Base-by-base conservation (phyloP, 2,888 invertebrate species). In the Ptychoptera albimana region DNA sequence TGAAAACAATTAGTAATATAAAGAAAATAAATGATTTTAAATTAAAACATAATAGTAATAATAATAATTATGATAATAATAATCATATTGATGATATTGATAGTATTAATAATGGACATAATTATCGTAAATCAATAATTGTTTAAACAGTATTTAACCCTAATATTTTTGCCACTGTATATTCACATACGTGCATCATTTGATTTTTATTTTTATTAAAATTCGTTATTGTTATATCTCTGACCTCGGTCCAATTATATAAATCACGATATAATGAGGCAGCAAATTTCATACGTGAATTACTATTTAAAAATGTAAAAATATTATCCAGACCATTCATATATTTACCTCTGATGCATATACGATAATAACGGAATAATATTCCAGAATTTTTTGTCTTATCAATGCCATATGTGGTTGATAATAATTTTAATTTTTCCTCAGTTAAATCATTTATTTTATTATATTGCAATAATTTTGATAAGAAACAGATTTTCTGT, bases 251-350 rank as follows among this genome's bases (percentile, higher is more conserved):
- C 92, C 91, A 92, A 1, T 68, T 71, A 53, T 79, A 84, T 46
- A 92, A 68, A 57, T 87, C 88, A 48, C 85, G 77, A 64, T 89
- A 93, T 40, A 94, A 70, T 2, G 93, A 91, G 31, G 88, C 72
- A 2, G 86, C 81, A 65, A 78, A 94, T 63, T 94, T 94, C 85
- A 93, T 86, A 44, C 94, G 74, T 32, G 93, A 93, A 57, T 86
- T 80, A 13, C 75, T 73, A 51, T 83, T 86, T 8, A 88, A 76
- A 69, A 93, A 92, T 14, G 74, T 60, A 45, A 93, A 67, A 1
- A 81, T 80, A 12, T 74, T 70, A 2, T 71, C 65, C 32, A 93
- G 65, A 54, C 76, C 77, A 0, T 72, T 68, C 23, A 72, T 64
- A 71, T 87, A 81, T 45, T 71, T 72, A 10, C 81, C 79, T 57